Conservation (phyloP, 2,797 vertebrate species). For the Coilia nasus region DNA sequence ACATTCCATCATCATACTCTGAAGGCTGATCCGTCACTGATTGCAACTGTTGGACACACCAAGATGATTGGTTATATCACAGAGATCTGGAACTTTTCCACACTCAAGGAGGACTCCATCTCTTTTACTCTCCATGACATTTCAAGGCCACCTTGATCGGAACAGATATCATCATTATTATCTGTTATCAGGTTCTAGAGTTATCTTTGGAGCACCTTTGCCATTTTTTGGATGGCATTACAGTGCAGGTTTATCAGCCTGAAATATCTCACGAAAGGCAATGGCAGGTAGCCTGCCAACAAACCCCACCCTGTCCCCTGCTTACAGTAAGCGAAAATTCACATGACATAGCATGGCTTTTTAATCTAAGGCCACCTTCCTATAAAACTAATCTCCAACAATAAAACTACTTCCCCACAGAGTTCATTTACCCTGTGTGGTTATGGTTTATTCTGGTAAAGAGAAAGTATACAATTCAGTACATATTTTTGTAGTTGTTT, state of each 20-base stretch:
- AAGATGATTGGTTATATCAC: conserved; percentile 37
- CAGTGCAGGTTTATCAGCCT: not conserved
- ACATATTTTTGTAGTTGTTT: not conserved
- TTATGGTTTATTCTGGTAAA: not conserved
- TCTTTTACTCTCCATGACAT: not conserved
- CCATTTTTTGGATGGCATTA: not conserved
- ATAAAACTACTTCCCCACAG: not conserved
- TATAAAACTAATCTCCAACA: not conserved
- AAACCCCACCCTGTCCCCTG: not conserved
- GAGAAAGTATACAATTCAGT: not conserved
- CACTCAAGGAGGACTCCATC: conserved; percentile 25
- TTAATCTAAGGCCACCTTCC: not conserved
- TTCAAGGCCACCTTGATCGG: not conserved
- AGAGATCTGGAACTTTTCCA: not conserved
- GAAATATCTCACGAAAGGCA: not conserved
- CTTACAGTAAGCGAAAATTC: not conserved
- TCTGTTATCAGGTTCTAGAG: not conserved
- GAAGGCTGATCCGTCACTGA: conserved; percentile 47
- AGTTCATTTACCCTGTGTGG: not conserved
- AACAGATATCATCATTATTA: not conserved
- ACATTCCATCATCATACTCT: conserved; percentile 41
- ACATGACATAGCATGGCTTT: not conserved
- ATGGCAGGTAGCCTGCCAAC: not conserved
- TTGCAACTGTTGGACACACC: conserved; percentile 65
- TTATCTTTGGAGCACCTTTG: not conserved